A percentile compares a stretch with the other conserved stretches of the same genome.
phyloP scores from a whole-genome alignment of 2,113 vertebrate species.

The Ophthalmolycus amberensis region DNA sequence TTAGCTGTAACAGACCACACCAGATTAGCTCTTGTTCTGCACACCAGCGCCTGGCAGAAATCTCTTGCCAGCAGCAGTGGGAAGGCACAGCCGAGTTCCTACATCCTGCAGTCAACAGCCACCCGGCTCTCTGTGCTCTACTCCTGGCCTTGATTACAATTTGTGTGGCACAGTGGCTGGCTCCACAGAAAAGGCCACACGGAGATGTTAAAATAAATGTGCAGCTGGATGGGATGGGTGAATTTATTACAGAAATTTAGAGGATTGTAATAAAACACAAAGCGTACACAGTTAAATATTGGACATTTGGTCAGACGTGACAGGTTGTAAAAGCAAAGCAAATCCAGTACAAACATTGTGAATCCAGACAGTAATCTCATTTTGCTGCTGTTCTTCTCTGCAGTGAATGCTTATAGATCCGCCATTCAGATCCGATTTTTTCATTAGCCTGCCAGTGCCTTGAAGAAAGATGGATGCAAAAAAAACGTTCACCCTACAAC shows the following conservation, averaged over 20 bases:
- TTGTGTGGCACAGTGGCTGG: slow-evolving; percentile 60
- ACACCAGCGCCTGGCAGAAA: slow-evolving; percentile 64
- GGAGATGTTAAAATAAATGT: slow-evolving; percentile 63
- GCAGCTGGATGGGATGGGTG: slow-evolving; percentile 20
- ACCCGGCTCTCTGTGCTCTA: slow-evolving; percentile 47
- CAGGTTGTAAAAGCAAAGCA: slow-evolving; percentile 10
- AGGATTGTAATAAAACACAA: slow-evolving; percentile 28
- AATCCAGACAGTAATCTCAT: slow-evolving; percentile 29
- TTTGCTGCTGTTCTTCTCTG: slow-evolving; percentile 30
- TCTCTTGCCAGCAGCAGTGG: slow-evolving; percentile 62
- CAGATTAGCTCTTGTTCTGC: slow-evolving; percentile 78
- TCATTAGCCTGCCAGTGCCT: slow-evolving; percentile 59
- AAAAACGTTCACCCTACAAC: slow-evolving; percentile 25
- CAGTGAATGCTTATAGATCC: slow-evolving; percentile 65
- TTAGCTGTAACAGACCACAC: slow-evolving; percentile 63
- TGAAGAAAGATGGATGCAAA: slow-evolving; percentile 56
- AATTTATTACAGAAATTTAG: slow-evolving; percentile 19
- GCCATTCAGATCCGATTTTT: slow-evolving; percentile 58
- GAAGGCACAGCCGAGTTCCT: slow-evolving; percentile 62
- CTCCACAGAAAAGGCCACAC: slow-evolving; percentile 47
- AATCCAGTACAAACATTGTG: slow-evolving; percentile 15
- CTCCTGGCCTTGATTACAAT: slow-evolving; percentile 69
- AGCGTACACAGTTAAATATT: not conserved
- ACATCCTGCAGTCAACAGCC: slow-evolving; percentile 71
- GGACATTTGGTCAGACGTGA: slow-evolving; percentile 3